These are phyloP conservation scores for Drosophila kikkawai DNA, from an alignment of 1,140 invertebrate genomes.

Conservation along the genomic window DNA sequence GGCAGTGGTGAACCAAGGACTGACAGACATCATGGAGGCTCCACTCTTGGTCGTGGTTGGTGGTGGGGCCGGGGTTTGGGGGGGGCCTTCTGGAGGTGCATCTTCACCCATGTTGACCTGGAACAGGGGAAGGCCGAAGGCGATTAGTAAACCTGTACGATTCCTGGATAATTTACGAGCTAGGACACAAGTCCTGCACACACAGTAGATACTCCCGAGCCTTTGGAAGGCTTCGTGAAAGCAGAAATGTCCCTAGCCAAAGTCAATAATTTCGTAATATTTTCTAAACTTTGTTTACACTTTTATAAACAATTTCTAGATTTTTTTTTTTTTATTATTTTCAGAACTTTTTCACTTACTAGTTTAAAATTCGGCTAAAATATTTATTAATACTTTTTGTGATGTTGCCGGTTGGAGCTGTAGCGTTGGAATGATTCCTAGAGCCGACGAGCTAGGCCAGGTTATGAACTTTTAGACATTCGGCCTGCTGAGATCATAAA, in stretches of 20 bases:
- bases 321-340: background rate
- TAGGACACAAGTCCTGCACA: background rate
- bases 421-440: background rate
- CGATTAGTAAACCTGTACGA: background rate
- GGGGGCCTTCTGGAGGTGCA: too few species aligned
- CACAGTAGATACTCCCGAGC: too few species aligned
- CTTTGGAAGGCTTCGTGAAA: background rate
- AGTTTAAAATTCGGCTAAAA: background rate
- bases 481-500: background rate
- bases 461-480: background rate
- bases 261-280: background rate
- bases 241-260: background rate
- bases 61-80: too few species aligned
- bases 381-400: background rate
- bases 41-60: background rate
- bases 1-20: background rate
- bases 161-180: background rate
- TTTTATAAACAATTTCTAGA: background rate
- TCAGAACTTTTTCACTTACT: background rate
- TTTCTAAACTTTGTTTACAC: background rate
- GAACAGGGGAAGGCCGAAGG: background rate
- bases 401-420: background rate
- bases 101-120: background rate
- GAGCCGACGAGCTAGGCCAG: background rate
- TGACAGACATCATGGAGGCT: background rate